These are phyloP conservation scores for Pseudoips prasinana DNA, from an alignment of 2,888 invertebrate species.

Conservation along the genomic window DNA sequence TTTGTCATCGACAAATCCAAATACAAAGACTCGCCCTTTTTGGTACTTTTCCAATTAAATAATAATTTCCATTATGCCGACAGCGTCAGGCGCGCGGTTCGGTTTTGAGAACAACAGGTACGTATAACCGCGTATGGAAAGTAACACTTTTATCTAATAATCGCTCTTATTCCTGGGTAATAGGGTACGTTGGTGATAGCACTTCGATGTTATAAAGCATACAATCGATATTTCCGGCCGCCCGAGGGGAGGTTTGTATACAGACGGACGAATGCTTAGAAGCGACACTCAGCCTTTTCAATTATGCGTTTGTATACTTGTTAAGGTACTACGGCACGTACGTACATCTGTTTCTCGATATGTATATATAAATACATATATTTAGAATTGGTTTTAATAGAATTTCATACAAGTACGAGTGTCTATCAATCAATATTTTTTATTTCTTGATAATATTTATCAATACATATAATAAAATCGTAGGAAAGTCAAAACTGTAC, in stretches of 20 bases:
- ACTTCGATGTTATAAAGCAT: not conserved
- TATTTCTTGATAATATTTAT: too few species aligned
- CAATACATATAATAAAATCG: too few species aligned
- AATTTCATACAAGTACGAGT: too few species aligned
- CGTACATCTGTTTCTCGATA: too few species aligned
- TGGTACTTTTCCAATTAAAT: slow-evolving; percentile 36
- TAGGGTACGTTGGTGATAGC: not conserved
- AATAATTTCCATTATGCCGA: slow-evolving; percentile 38
- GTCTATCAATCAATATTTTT: too few species aligned
- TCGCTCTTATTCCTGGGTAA: not conserved
- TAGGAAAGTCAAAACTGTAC: too few species aligned
- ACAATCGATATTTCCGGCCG: slow-evolving; percentile 61
- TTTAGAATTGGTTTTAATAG: too few species aligned
- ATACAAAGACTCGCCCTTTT: slow-evolving; percentile 5
- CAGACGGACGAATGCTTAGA: slow-evolving; percentile 52
- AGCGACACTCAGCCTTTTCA: slow-evolving; percentile 40
- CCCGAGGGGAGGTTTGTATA: slow-evolving; percentile 40
- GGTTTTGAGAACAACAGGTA: slow-evolving; percentile 50
- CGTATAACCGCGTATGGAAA: not conserved
- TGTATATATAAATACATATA: too few species aligned
- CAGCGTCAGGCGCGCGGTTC: slow-evolving; percentile 26
- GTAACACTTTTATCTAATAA: not conserved
- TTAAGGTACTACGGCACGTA: too few species aligned
- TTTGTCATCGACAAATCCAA: slow-evolving; percentile 11
- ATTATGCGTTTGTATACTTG: slow-evolving; percentile 15